A percentile compares a stretch with the other conserved stretches of the same genome.
These are phyloP conservation scores for Melanerpes formicivorus DNA, from an alignment of 2,113 vertebrate genomes.

Conservation along the genomic window DNA sequence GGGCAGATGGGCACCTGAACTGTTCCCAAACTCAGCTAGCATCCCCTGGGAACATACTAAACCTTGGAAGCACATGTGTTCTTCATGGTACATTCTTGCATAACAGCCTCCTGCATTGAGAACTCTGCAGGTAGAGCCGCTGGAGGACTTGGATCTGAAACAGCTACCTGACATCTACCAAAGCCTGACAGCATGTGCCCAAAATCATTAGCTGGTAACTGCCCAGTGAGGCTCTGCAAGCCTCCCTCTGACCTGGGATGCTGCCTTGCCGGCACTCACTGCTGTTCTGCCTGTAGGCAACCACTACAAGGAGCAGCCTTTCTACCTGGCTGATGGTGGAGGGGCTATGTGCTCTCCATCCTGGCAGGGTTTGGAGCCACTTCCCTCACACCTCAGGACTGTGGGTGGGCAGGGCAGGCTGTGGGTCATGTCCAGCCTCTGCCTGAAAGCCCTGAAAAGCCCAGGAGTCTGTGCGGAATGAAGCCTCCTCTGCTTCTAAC, in stretches of 20 bases:
- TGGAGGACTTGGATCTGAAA: background rate
- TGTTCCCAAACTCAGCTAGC: background rate
- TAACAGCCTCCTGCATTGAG: background rate
- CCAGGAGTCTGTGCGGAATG: background rate
- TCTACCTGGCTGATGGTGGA: rapidly evolving
- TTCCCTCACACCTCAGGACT: background rate
- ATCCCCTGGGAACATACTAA: background rate
- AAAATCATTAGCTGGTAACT: rapidly evolving
- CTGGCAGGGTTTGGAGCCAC: background rate
- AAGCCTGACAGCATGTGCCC: rapidly evolving
- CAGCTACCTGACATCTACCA: background rate
- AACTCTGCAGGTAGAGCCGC: rapidly evolving
- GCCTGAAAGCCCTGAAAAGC: background rate
- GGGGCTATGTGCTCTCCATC: background rate
- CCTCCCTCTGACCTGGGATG: rapidly evolving
- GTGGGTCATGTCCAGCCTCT: background rate
- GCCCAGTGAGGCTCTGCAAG: background rate
- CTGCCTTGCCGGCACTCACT: background rate
- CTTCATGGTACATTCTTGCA: background rate
- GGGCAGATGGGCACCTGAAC: background rate
- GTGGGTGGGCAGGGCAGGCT: background rate
- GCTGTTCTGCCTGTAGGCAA: background rate
- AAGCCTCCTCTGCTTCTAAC: background rate
- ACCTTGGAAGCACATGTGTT: background rate
- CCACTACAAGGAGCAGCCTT: background rate